Conservation (phyloP, 1,140 invertebrate genomes). For the Aphis craccivora region DNA sequence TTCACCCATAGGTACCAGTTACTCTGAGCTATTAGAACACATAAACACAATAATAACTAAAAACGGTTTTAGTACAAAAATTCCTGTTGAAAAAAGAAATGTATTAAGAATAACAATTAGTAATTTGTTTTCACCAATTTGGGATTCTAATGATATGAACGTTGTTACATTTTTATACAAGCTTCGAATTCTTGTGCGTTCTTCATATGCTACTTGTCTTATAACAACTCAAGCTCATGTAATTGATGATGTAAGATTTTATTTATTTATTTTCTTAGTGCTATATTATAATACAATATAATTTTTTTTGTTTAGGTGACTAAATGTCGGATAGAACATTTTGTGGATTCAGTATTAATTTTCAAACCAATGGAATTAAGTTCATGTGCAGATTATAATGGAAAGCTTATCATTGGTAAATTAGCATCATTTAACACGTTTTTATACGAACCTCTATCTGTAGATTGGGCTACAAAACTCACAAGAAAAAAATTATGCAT, state of each 20-base stretch:
- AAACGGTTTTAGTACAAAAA: conserved; percentile 40
- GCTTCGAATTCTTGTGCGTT: conserved; percentile 39
- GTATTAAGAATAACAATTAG: conserved; percentile 49
- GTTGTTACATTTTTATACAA: conserved; percentile 49
- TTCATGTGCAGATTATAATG: conserved; percentile 49
- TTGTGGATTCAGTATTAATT: conserved; percentile 22
- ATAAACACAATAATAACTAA: conserved; percentile 39
- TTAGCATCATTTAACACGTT: conserved; percentile 46
- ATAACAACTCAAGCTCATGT: conserved; percentile 31
- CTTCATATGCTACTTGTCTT: conserved; percentile 50
- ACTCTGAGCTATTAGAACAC: not conserved
- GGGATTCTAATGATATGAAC: conserved; percentile 23
- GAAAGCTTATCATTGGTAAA: conserved; percentile 33
- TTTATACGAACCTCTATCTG: conserved; percentile 44
- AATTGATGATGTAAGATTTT: conserved; percentile 41
- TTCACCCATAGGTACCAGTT: not conserved
- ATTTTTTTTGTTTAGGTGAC: conserved; percentile 12
- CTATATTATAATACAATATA: not conserved
- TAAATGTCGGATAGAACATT: conserved; percentile 48
- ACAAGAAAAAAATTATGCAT: conserved; percentile 38
- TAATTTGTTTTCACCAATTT: conserved; percentile 43
- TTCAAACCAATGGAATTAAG: conserved; percentile 46
- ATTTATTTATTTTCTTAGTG: not conserved
- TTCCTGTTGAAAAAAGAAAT: conserved; percentile 48
- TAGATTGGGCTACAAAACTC: conserved; percentile 50